A percentile compares a stretch with the other conserved stretches of the same genome.
Evolutionary conservation across 2,113 vertebrate genomes (phyloP).

Genomic region (Carassius gibelio): DNA sequence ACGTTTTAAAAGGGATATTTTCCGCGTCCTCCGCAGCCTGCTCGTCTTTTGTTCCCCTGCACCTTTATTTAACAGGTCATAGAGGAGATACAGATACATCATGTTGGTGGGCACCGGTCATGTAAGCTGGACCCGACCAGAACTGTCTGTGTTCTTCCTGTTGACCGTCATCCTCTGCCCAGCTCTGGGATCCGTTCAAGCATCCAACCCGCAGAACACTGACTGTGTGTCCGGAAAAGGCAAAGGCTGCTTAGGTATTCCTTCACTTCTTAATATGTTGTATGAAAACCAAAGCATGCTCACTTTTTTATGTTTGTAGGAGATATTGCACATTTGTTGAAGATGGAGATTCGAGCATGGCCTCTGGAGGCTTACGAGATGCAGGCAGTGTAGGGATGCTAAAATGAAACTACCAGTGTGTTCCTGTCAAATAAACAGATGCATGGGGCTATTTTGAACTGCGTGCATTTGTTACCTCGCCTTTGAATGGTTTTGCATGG

Average conservation of each 20-base stretch:
- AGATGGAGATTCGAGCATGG: conserved; percentile 29
- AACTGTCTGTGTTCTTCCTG: conserved; percentile 63
- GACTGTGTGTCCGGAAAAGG: conserved; percentile 72
- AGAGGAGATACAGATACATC: conserved; percentile 43
- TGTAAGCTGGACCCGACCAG: conserved; percentile 50
- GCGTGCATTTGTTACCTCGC: neutral
- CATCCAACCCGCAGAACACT: conserved; percentile 73
- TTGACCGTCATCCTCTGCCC: conserved; percentile 69
- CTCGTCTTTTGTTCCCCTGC: neutral
- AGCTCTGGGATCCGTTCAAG: conserved; percentile 64
- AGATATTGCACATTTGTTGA: conserved; percentile 19
- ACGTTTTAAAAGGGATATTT: conserved; percentile 10
- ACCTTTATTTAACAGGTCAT: conserved; percentile 16
- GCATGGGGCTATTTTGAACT: neutral
- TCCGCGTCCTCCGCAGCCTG: neutral
- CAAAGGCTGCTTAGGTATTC: conserved; percentile 80
- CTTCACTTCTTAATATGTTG: neutral
- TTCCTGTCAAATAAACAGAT: conserved; percentile 22
- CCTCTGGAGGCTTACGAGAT: conserved; percentile 27
- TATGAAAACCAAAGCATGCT: conserved; percentile 6
- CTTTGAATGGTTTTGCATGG: neutral
- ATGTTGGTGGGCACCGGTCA: conserved; percentile 56
- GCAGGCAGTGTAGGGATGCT: conserved; percentile 27
- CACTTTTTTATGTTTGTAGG: neutral
- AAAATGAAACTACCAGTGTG: neutral